Percentiles rank a stretch among this genome's conserved stretches.
Evolutionary conservation across 1,140 invertebrate genomes (phyloP).

Genomic region (Orius insidiosus): DNA sequence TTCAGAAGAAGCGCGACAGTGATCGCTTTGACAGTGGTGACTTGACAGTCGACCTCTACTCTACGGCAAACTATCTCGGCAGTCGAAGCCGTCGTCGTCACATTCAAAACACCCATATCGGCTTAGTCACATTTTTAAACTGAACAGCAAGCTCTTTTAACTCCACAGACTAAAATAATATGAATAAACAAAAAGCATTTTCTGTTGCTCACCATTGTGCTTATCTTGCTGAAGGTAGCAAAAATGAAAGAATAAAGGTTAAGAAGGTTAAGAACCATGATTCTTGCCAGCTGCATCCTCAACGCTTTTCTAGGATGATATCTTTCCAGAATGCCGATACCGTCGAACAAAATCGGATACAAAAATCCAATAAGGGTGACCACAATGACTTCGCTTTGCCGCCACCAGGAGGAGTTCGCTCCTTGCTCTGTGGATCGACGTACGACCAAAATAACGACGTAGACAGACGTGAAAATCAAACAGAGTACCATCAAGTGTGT

Average conservation of each 20-base stretch:
- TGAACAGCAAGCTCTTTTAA: not conserved
- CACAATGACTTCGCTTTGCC: constrained; percentile 81
- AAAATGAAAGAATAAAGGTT: constrained; percentile 92
- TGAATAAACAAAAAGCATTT: not conserved
- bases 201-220: constrained; percentile 47
- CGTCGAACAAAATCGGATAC: constrained; percentile 83
- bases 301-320: constrained; percentile 88
- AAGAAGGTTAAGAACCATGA: constrained; percentile 84
- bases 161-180: constrained; percentile 2
- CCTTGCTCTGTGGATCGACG: constrained; percentile 45
- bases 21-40: too few species aligned
- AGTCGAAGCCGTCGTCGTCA: too few species aligned
- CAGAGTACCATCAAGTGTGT: constrained; percentile 68
- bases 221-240: constrained; percentile 83
- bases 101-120: too few species aligned
- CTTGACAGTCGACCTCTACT: too few species aligned
- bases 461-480: constrained; percentile 61
- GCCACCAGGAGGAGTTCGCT: constrained; percentile 46
- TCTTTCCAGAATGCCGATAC: constrained; percentile 72
- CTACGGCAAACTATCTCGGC: too few species aligned
- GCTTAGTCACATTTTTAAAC: too few species aligned
- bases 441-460: constrained; percentile 68
- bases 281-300: constrained; percentile 74
- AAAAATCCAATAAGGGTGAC: constrained; percentile 72
- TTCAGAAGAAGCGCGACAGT: too few species aligned